A percentile compares a stretch with the other conserved stretches of the same genome.
phyloP scores from a whole-genome alignment of 2,888 invertebrate genomes.

The Drosophila paucipuncta region DNA sequence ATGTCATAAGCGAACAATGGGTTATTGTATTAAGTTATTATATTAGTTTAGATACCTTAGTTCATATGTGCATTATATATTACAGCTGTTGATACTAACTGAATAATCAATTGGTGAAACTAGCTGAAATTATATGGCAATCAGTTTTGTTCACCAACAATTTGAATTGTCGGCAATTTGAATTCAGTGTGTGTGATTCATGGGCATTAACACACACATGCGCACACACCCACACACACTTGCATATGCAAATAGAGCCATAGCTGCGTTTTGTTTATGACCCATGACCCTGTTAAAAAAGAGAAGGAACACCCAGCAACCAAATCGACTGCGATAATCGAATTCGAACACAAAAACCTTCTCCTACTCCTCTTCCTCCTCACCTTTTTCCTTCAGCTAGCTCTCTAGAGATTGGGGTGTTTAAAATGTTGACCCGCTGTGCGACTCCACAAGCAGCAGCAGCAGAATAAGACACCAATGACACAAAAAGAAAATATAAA shows the following conservation, averaged over 20 bases:
- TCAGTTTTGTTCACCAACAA: constrained; percentile 38
- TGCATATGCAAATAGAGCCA: constrained; percentile 40
- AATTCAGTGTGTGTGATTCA: constrained; percentile 45
- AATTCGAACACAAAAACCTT: not conserved
- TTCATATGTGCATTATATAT: not conserved
- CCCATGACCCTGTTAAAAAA: constrained; percentile 28
- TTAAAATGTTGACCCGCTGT: constrained; percentile 48
- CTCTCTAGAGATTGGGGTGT: constrained; percentile 10
- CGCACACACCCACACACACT: constrained; percentile 4
- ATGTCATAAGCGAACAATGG: not conserved
- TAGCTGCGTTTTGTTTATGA: constrained; percentile 38
- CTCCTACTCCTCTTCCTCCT: not conserved
- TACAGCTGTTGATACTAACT: constrained; percentile 26
- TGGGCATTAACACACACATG: constrained; percentile 23
- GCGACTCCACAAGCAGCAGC: constrained; percentile 27
- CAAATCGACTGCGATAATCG: constrained; percentile 12
- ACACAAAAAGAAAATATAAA: constrained; percentile 28
- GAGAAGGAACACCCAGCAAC: constrained; percentile 1
- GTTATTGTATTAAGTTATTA: not conserved
- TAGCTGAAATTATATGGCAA: constrained; percentile 69
- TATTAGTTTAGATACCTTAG: constrained; percentile 9
- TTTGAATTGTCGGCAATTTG: constrained; percentile 42
- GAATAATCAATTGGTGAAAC: constrained; percentile 49
- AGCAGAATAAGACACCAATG: constrained; percentile 1
- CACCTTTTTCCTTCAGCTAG: not conserved